Conservation (phyloP, 1,140 invertebrate genomes). For the Pentalonia nigronervosa region DNA sequence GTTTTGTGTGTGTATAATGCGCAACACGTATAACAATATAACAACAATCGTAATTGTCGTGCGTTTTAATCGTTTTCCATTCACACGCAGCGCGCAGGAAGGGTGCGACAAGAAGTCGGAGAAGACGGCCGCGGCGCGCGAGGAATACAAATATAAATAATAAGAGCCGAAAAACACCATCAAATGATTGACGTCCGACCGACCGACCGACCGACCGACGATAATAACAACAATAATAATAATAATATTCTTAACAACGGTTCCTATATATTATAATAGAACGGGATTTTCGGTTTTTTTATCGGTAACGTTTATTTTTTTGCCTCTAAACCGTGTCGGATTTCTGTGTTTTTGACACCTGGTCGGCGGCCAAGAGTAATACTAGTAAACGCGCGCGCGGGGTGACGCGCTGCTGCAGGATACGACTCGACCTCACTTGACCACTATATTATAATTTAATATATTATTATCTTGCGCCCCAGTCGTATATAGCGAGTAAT, state of each 20-base stretch:
- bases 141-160: not conserved
- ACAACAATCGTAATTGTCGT: not conserved
- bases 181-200: conserved; percentile 14
- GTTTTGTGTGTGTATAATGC: not conserved
- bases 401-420: not conserved
- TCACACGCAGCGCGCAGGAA: not conserved
- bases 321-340: conserved; percentile 25
- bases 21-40: not conserved
- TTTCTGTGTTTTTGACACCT: conserved; percentile 35
- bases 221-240: not conserved
- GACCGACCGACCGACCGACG: not conserved
- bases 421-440: not conserved
- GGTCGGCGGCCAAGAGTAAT: not conserved
- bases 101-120: not conserved
- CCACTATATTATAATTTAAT: not conserved
- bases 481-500: not conserved
- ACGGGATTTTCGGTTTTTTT: conserved; percentile 15
- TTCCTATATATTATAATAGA: not conserved
- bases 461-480: not conserved
- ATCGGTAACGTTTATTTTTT: not conserved
- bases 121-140: not conserved
- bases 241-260: too few relatives aligned
- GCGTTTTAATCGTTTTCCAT: conserved; percentile 33
- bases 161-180: not conserved
- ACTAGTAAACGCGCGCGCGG: not conserved